A percentile compares a stretch with the other conserved stretches of the same genome.
phyloP scores from a whole-genome alignment of 2,888 invertebrate genomes.

The Drosophila affinis region DNA sequence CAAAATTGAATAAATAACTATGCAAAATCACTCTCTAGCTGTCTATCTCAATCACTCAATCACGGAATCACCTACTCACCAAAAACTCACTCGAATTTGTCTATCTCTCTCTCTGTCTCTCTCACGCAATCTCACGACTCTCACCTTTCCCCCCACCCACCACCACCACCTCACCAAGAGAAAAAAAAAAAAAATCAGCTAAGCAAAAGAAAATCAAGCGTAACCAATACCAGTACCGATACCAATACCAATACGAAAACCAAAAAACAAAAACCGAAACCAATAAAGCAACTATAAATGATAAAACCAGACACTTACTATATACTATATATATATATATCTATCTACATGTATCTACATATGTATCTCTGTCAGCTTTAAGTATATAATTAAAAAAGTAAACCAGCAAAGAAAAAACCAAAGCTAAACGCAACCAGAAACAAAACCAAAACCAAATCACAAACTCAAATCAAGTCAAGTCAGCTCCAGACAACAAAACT shows the following conservation, averaged over 20 bases:
- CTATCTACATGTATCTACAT: constrained; percentile 50
- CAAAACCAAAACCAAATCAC: constrained; percentile 38
- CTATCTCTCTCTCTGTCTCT: constrained; percentile 39
- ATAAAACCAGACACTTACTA: constrained; percentile 50
- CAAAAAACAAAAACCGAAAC: constrained; percentile 46
- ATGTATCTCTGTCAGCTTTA: constrained; percentile 57
- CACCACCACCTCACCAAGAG: constrained; percentile 17
- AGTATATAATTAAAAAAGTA: constrained; percentile 44
- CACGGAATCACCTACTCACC: constrained; percentile 67
- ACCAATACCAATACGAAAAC: constrained; percentile 26
- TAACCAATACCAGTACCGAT: constrained; percentile 11
- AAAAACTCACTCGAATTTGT: constrained; percentile 40
- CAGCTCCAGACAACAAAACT: constrained; percentile 26
- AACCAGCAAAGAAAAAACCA: constrained; percentile 43
- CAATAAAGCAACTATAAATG: constrained; percentile 63
- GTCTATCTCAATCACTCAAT: constrained; percentile 56
- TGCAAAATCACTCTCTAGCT: constrained; percentile 57
- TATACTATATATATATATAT: constrained; percentile 43
- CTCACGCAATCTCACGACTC: constrained; percentile 66
- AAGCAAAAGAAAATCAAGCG: constrained; percentile 29
- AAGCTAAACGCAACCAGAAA: constrained; percentile 36
- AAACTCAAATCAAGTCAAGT: constrained; percentile 24
- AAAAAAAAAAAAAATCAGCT: constrained; percentile 19
- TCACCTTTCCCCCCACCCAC: constrained; percentile 37
- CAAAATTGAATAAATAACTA: constrained; percentile 44